Base-by-base conservation (phyloP, 2,113 vertebrate species). In the Solenodon paradoxus region DNA sequence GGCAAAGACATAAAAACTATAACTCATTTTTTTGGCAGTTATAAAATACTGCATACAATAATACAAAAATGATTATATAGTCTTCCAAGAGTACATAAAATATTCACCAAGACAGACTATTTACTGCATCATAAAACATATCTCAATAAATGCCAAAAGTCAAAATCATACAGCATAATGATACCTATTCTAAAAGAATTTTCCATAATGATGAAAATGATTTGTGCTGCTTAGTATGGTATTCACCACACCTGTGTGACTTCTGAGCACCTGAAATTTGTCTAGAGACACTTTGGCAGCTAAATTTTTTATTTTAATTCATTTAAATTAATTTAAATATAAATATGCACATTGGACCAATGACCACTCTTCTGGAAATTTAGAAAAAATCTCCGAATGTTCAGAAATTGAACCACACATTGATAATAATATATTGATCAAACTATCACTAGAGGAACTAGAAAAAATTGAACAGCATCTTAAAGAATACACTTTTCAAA, bases 301-400 rank as follows among this genome's bases (percentile, higher is more conserved):
- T 85, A 42, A 85, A n/a, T 85, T 71, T 93, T 93, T 38, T 10
- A 88, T 75, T 88, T 82, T 66, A 55, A 81, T 47, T 38, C 12
- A 59, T 69, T 68, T 83, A 53, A 66, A 89, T 32, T 69, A 45
- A 79, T 88, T 82, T 75, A 66, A 75, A 75, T 80, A 24, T 80
- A 53, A 69, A 83, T 83, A n/a, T 35, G 35, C 32, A 38, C 24
- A 47, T 78, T 63, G 53, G 53, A 2, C 69, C 49, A 59, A 61
- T 35, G 9, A 32, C 24, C 69, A 78, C 7, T 49, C 7, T 87
- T 68, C 59, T 68, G 2, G 30, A 57, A 17, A 86, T 32, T 49
- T 68, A 30, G 61, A 77, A 88, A 83, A 66, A 85, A 72, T 79
- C 7, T 72, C 66, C 26, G 85, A 47, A 85, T 93, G 79, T 63